A percentile compares a stretch with the other conserved stretches of the same genome.
These are phyloP conservation scores for Spisula solida DNA, from an alignment of 2,888 invertebrate species.

Conservation along the genomic window DNA sequence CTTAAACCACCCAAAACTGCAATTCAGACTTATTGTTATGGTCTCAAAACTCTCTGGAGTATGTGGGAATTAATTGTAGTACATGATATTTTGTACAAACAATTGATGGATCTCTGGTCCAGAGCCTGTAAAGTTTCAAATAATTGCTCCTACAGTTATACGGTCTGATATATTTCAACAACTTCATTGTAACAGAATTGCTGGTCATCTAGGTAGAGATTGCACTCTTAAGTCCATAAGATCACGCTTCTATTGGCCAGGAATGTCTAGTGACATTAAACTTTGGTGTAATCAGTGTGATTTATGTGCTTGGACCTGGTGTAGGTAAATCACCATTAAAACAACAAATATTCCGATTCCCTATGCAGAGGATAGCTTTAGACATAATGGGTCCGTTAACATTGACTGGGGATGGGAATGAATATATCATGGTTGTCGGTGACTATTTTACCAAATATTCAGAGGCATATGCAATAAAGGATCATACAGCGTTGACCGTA, in stretches of 20 bases:
- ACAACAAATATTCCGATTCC: conserved; percentile 41
- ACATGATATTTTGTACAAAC: conserved; percentile 46
- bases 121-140: background rate
- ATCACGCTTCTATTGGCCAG: conserved; percentile 2
- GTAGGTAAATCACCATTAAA: conserved; percentile 58
- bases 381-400: conserved; percentile 57
- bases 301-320: conserved; percentile 67
- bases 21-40: conserved; percentile 10
- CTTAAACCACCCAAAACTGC: conserved; percentile 6
- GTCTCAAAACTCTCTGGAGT: conserved; percentile 6
- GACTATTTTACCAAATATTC: conserved; percentile 37
- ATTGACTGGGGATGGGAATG: background rate
- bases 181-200: conserved; percentile 50
- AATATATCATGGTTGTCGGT: conserved; percentile 22
- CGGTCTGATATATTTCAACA: conserved; percentile 48
- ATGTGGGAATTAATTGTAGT: conserved; percentile 37
- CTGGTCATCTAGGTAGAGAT: conserved; percentile 66
- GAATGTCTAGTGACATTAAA: conserved; percentile 42
- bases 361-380: conserved; percentile 57
- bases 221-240: conserved; percentile 54
- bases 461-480: conserved; percentile 37
- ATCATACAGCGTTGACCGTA: conserved; percentile 36
- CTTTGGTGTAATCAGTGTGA: conserved; percentile 62
- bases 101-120: background rate
- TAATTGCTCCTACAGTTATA: conserved; percentile 51